A percentile compares a stretch with the other conserved stretches of the same genome.
Conservation (phyloP, 2,888 invertebrate species). For the Branchipolynoe longqiensis region DNA sequence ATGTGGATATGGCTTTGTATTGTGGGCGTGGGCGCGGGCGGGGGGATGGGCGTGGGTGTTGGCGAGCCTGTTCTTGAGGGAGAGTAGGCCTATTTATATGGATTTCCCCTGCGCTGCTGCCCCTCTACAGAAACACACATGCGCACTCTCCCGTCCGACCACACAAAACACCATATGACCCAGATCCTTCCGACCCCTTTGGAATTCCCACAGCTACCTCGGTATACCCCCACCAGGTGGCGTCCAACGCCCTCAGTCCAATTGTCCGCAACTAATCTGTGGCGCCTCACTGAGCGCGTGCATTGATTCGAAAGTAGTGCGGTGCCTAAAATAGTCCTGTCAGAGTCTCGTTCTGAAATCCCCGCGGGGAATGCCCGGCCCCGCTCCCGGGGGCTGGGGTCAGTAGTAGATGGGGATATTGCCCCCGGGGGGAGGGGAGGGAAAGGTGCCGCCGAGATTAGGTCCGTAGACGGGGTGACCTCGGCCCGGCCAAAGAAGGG, state of each 20-base stretch:
- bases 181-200: too few relatives aligned
- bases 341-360: not conserved
- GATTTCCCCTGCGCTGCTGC: too few relatives aligned
- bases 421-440: not conserved
- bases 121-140: too few relatives aligned
- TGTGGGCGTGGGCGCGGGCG: too few relatives aligned
- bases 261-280: not conserved
- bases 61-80: too few relatives aligned
- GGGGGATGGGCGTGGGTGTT: too few relatives aligned
- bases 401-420: slow-evolving; percentile 31
- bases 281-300: not conserved
- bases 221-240: not conserved
- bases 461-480: slow-evolving; percentile 25
- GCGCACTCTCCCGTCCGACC: too few relatives aligned
- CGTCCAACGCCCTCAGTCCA: not conserved
- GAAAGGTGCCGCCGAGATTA: slow-evolving; percentile 4
- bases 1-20: too few relatives aligned
- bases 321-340: slow-evolving; percentile 15
- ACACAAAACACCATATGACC: too few relatives aligned
- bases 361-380: slow-evolving; percentile 16
- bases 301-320: slow-evolving; percentile 18
- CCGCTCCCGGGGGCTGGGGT: slow-evolving; percentile 2
- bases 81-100: too few relatives aligned
- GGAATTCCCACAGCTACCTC: too few relatives aligned
- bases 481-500: not conserved